A percentile compares a stretch with the other conserved stretches of the same genome.
phyloP scores from a whole-genome alignment of 2,888 invertebrate species.

The Melangyna quadrimaculata region DNA sequence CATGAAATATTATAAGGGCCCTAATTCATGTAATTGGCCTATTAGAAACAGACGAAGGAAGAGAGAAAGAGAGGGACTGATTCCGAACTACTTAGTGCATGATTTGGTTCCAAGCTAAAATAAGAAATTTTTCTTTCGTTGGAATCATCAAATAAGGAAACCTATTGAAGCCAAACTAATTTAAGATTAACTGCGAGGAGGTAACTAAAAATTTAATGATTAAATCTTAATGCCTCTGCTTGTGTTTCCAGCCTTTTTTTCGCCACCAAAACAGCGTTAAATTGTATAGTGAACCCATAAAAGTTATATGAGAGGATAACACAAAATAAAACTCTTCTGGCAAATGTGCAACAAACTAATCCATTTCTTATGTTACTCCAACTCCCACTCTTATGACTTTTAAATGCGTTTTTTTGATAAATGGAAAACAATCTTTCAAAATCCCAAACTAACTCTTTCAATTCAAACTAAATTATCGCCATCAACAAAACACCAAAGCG shows the following conservation, averaged over 20 bases:
- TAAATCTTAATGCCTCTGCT: background rate
- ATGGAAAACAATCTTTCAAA: background rate
- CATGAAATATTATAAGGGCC: too few relatives aligned
- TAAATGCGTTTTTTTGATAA: background rate
- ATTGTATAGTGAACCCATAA: background rate
- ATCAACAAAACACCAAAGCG: conserved; percentile 12
- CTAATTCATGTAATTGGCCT: too few relatives aligned
- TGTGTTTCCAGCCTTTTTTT: background rate
- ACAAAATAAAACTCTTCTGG: background rate
- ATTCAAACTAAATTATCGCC: conserved; percentile 10
- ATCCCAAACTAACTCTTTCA: background rate
- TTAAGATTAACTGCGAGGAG: too few relatives aligned
- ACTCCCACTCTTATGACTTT: background rate
- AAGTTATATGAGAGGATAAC: background rate
- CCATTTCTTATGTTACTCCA: background rate
- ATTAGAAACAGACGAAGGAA: too few relatives aligned
- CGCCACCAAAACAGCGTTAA: background rate
- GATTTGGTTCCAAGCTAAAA: too few relatives aligned
- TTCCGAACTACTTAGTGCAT: too few relatives aligned
- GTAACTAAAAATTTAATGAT: too few relatives aligned
- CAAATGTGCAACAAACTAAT: background rate
- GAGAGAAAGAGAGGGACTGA: too few relatives aligned
- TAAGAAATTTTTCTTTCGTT: too few relatives aligned
- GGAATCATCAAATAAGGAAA: too few relatives aligned
- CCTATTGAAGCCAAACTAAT: too few relatives aligned